Conservation (phyloP, 2,888 invertebrate species). For the Amiota mariae region DNA sequence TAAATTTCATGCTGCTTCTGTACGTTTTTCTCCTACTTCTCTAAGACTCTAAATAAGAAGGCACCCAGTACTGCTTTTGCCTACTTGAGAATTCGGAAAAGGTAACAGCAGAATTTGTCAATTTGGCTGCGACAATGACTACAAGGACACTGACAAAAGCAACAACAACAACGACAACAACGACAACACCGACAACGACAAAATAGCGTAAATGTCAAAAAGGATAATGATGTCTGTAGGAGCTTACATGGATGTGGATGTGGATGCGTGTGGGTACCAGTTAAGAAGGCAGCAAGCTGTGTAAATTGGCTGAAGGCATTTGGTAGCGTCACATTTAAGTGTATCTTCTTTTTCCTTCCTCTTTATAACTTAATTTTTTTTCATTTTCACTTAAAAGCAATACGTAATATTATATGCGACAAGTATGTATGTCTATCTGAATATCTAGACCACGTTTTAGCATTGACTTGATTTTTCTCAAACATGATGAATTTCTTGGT, state of each 20-base stretch:
- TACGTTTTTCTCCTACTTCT: too few species aligned
- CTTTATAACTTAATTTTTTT: not conserved
- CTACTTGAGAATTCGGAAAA: conserved; percentile 18
- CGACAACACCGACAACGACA: too few species aligned
- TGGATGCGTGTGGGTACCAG: not conserved
- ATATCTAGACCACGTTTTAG: too few species aligned
- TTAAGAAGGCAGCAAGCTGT: conserved; percentile 16
- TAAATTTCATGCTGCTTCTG: conserved; percentile 44
- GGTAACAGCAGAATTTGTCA: conserved; percentile 38
- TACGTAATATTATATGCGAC: too few species aligned
- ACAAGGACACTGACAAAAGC: too few species aligned
- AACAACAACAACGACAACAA: too few species aligned
- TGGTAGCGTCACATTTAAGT: not conserved
- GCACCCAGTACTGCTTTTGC: conserved; percentile 37
- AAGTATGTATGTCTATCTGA: too few species aligned
- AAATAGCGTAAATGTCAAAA: conserved; percentile 52
- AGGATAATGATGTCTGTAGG: conserved; percentile 54
- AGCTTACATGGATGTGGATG: not conserved
- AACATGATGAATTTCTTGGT: too few species aligned
- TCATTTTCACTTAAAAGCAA: too few species aligned
- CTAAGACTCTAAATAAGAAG: too few species aligned
- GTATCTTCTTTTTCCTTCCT: not conserved
- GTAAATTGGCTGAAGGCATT: conserved; percentile 8
- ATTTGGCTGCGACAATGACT: conserved; percentile 40
- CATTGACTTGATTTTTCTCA: too few species aligned